Conservation (phyloP, 2,113 vertebrate genomes). For the Cyprinodon brontotheroides region DNA sequence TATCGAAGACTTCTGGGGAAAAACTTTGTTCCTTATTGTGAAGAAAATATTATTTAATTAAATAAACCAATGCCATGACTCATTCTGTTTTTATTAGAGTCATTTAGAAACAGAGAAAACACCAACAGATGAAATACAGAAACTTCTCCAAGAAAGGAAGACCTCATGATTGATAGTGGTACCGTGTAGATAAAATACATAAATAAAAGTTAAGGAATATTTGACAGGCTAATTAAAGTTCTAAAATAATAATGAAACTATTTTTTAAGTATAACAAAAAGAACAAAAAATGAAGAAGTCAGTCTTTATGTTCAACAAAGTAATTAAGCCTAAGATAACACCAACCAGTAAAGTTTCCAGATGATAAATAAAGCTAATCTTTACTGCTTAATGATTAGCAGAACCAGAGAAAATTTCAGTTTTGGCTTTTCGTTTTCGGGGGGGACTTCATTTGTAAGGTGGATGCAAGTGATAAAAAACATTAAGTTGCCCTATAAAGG, state of each 20-base stretch:
- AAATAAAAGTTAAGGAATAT: neutral
- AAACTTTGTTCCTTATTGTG: neutral
- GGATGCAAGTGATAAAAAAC: too few species aligned
- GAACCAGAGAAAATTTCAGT: neutral
- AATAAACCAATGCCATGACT: neutral
- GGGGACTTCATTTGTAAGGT: too few species aligned
- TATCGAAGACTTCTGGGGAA: too few species aligned
- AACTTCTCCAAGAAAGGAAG: neutral
- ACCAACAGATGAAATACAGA: neutral
- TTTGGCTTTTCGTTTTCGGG: neutral
- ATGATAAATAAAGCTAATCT: neutral
- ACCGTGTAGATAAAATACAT: neutral
- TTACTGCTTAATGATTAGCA: too few species aligned
- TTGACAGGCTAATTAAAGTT: too few species aligned
- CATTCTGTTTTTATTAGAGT: neutral
- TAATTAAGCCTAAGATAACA: neutral
- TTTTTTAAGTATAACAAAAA: too few species aligned
- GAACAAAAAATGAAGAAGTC: neutral
- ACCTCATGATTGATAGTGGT: too few species aligned
- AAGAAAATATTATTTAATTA: neutral
- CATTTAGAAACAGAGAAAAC: neutral
- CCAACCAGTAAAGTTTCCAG: neutral
- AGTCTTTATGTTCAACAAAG: neutral
- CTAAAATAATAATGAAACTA: too few species aligned
- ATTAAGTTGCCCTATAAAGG: too few species aligned